Percentiles rank a stretch among this genome's conserved stretches.
Evolutionary conservation across 2,113 vertebrate species (phyloP).

Genomic region (Lucifuga dentata): DNA sequence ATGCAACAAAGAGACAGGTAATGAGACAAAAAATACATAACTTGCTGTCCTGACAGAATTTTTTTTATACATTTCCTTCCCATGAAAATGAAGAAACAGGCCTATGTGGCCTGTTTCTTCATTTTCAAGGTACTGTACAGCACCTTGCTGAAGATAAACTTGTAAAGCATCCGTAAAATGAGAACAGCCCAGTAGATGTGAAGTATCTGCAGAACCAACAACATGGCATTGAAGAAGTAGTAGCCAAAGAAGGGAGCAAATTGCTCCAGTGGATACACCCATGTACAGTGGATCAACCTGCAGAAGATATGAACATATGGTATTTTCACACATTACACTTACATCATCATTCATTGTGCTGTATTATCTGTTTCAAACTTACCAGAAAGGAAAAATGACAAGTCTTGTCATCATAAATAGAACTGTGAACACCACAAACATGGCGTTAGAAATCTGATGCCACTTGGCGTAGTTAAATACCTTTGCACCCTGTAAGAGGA

Average conservation of each 20-base stretch:
- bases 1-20: background rate
- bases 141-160: slow-evolving; percentile 87
- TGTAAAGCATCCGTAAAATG: slow-evolving; percentile 87
- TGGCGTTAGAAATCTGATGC: slow-evolving; percentile 81
- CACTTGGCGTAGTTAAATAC: slow-evolving; percentile 91
- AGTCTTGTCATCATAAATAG: slow-evolving; percentile 88
- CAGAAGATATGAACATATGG: slow-evolving; percentile 22
- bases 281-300: slow-evolving; percentile 91
- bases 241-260: slow-evolving; percentile 89
- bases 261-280: slow-evolving; percentile 84
- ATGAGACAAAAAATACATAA: background rate
- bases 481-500: slow-evolving; percentile 86
- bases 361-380: slow-evolving; percentile 65
- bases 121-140: too few relatives aligned
- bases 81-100: background rate
- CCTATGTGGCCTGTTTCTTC: background rate
- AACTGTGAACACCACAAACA: slow-evolving; percentile 88
- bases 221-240: slow-evolving; percentile 89
- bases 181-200: slow-evolving; percentile 92
- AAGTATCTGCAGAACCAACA: slow-evolving; percentile 86
- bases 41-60: background rate
- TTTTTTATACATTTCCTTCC: background rate
- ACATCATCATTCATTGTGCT: background rate
- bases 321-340: background rate
- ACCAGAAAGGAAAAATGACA: slow-evolving; percentile 92